Evolutionary conservation across 1,140 invertebrate species (phyloP), one percentile per base, ranked within the genome.

Genomic region (Cepaea nemoralis): DNA sequence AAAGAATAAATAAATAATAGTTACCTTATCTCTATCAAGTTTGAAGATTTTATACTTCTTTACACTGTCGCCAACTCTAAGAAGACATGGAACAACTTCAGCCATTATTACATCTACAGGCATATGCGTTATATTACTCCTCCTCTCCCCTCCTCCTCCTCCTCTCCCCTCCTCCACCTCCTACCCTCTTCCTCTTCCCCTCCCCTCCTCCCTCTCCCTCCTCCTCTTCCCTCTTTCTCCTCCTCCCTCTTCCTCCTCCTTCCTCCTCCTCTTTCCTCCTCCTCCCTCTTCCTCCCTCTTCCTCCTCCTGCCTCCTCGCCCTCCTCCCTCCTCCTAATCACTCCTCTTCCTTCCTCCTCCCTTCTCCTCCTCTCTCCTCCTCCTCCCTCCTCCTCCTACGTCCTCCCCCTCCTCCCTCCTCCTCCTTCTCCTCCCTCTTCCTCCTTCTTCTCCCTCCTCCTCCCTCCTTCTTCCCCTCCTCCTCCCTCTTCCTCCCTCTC

Each of bases 381-480:
- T 77, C 33, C 63, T 31, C 35, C 55, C 39, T 66, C 10, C 59
- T 63, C n/a, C n/a, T n/a, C n/a, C n/a, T n/a, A n/a, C n/a, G n/a
- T n/a, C n/a, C n/a, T n/a, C n/a, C n/a, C n/a, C 35, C 39, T 0
- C 39, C 59, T 31, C 50, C 50, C 0, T 77, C 50, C 63, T 31
- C 35, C 55, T 77, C 76, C 63, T 50, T 77, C 55, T 77, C 35
- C 63, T 35, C 40, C 76, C 63, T 27, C 19, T 8, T 63, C 33
- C 37, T 16, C 14, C 5, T 63, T 22, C 16, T 33, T 59, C 75
- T 63, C 75, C 5, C 75, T 27, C 27, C 63, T 22, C 63, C 19
- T 33, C 48, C 37, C 75, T 63, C 10, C 63, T 37, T 67, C 59
- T 40, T 35, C 27, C 0, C 40, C 55, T 35, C 59, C 37, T 33